These are phyloP conservation scores for Glaucomys volans DNA, from an alignment of 2,113 vertebrate species.

Conservation along the genomic window DNA sequence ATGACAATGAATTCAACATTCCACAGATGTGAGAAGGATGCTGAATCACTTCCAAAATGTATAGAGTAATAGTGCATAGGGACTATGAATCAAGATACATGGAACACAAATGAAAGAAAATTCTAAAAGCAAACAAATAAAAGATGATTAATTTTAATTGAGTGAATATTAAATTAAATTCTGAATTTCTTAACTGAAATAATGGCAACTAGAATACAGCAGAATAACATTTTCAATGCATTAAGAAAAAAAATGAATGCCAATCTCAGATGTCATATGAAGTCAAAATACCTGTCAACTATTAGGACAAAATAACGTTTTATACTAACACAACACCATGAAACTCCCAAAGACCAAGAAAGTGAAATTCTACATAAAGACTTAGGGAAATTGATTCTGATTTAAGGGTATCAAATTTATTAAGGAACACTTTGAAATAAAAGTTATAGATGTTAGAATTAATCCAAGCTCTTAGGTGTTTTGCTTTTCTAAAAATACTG, in stretches of 20 bases:
- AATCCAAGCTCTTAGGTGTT: not conserved
- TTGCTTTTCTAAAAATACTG: not conserved
- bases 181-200: not conserved
- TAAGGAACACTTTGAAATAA: not conserved
- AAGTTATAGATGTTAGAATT: not conserved
- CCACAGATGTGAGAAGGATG: not conserved
- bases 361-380: not conserved
- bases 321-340: not conserved
- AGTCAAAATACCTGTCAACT: slow-evolving; percentile 14
- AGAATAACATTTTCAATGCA: not conserved
- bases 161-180: not conserved
- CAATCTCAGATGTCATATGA: not conserved
- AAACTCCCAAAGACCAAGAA: not conserved
- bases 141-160: not conserved
- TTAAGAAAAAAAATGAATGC: not conserved
- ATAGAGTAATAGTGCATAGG: not conserved
- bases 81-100: not conserved
- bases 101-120: not conserved
- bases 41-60: not conserved
- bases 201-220: not conserved
- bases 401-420: not conserved
- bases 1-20: not conserved
- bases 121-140: not conserved
- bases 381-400: not conserved
- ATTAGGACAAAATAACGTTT: not conserved